These are phyloP conservation scores for Toxotes jaculatrix DNA, from an alignment of 2,113 vertebrate species.

Conservation along the genomic window DNA sequence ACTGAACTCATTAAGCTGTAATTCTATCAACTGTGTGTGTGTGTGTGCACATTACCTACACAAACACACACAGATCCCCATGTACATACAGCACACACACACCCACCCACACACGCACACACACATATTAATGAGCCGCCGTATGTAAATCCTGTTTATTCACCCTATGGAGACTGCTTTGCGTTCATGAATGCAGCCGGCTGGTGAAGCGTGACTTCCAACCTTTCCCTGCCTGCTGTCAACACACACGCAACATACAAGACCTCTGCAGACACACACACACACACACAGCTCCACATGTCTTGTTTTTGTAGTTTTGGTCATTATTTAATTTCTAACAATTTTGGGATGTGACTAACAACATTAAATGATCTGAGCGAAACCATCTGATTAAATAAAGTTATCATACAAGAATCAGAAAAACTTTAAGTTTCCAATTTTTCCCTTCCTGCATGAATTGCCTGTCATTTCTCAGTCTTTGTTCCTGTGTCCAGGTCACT, in stretches of 20 bases:
- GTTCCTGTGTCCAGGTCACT: neutral
- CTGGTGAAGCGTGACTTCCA: slow-evolving; percentile 33
- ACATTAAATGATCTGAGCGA: too few relatives aligned
- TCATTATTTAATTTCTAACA: neutral
- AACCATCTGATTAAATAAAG: too few relatives aligned
- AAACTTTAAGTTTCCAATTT: neutral
- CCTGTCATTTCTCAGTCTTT: neutral
- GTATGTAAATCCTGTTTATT: slow-evolving; percentile 38
- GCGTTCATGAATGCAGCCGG: slow-evolving; percentile 6
- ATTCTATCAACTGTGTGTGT: neutral
- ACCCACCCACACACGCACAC: neutral
- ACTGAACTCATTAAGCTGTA: neutral
- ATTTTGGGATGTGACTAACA: too few relatives aligned
- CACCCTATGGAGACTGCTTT: slow-evolving; percentile 22
- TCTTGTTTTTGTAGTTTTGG: neutral
- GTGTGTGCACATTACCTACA: neutral
- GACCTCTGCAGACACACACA: neutral
- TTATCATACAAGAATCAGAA: too few relatives aligned
- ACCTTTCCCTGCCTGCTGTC: slow-evolving; percentile 29
- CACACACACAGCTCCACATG: neutral
- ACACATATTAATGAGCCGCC: slow-evolving; percentile 25
- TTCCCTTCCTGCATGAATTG: neutral
- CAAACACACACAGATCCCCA: neutral
- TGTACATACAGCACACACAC: neutral
- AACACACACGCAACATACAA: neutral